These are phyloP conservation scores for Bruchidius siliquastri DNA, from an alignment of 2,888 invertebrate genomes.

Conservation along the genomic window DNA sequence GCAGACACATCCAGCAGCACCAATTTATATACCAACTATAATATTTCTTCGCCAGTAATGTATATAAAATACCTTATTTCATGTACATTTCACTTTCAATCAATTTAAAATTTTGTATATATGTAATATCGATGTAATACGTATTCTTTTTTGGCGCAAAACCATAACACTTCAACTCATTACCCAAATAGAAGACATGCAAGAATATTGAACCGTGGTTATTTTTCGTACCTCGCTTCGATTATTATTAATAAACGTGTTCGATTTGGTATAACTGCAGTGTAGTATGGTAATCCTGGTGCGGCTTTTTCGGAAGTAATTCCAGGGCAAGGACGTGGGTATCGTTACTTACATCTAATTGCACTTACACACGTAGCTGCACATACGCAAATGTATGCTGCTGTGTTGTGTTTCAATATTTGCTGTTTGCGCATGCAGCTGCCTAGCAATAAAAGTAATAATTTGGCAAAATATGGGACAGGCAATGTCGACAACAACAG, in stretches of 20 bases:
- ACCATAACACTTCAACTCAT: neutral
- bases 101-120: neutral
- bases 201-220: neutral
- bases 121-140: neutral
- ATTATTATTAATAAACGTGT: neutral
- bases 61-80: neutral
- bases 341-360: neutral
- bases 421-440: neutral
- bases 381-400: neutral
- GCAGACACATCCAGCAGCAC: too few species aligned
- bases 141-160: neutral
- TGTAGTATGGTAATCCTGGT: neutral
- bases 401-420: neutral
- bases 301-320: neutral
- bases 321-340: neutral
- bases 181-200: neutral
- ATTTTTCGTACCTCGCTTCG: neutral
- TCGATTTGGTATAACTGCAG: neutral
- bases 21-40: too few species aligned
- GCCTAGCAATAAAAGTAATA: too few species aligned
- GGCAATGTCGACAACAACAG: too few species aligned
- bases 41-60: neutral
- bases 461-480: too few species aligned
- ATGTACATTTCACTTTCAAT: neutral
- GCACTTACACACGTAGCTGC: neutral